A percentile compares a stretch with the other conserved stretches of the same genome.
phyloP scores from a whole-genome alignment of 2,797 vertebrate species.

The Champsocephalus esox region DNA sequence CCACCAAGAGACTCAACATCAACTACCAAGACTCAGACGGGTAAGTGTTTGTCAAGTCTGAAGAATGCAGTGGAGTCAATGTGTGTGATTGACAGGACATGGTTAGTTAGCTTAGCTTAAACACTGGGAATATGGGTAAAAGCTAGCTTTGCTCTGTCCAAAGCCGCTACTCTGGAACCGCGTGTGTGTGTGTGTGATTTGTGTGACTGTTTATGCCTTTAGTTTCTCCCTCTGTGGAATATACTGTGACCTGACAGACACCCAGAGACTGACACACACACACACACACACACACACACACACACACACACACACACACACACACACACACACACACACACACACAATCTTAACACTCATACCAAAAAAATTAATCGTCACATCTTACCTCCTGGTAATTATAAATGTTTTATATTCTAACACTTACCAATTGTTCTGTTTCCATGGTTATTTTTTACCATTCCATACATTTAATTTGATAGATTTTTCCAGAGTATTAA shows the following conservation, averaged over 20 bases:
- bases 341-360: too few species aligned
- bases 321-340: too few species aligned
- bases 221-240: constrained; percentile 45
- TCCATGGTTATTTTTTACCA: too few species aligned
- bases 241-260: constrained; percentile 16
- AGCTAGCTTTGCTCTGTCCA: not conserved
- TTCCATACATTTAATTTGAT: too few species aligned
- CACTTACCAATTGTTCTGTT: too few species aligned
- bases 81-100: constrained; percentile 35
- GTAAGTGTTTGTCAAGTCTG: constrained; percentile 64
- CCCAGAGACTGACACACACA: constrained; percentile 8
- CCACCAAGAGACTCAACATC: constrained; percentile 94
- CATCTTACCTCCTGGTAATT: too few species aligned
- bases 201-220: constrained; percentile 38
- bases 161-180: too few species aligned
- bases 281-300: constrained; percentile 1
- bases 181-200: too few species aligned
- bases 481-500: too few species aligned
- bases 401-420: too few species aligned
- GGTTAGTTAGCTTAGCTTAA: not conserved
- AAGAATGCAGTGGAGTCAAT: constrained; percentile 39
- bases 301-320: too few species aligned
- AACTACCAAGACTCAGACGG: constrained; percentile 94
- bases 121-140: not conserved
- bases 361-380: too few species aligned